Conservation (phyloP, 92 coral and sea anemone genomes). For the Epizoanthus scotinus region DNA sequence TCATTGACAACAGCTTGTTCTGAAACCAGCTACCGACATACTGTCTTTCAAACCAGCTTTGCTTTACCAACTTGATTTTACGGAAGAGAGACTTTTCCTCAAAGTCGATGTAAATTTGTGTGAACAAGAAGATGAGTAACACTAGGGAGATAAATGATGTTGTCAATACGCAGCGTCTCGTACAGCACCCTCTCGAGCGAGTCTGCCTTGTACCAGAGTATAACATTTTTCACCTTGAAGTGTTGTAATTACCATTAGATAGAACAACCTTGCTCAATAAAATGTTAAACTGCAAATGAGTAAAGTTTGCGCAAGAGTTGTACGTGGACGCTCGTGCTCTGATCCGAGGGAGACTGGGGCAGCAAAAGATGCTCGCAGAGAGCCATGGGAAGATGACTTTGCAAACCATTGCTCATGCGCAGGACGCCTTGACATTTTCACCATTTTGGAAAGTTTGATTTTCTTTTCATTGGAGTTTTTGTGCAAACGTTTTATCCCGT, state of each 20-base stretch:
- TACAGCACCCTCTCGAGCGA: slow-evolving; percentile 3
- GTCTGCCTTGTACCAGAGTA: background rate
- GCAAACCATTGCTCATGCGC: slow-evolving; percentile 22
- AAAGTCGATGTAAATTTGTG: slow-evolving; percentile 56
- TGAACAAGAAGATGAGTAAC: slow-evolving; percentile 21
- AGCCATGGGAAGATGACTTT: slow-evolving; percentile 36
- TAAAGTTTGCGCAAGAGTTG: no score
- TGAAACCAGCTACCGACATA: slow-evolving; percentile 65
- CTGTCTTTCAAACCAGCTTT: slow-evolving; percentile 58
- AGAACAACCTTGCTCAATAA: background rate
- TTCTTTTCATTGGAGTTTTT: background rate
- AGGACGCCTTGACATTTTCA: background rate
- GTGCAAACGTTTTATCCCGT: background rate
- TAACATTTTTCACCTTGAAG: background rate
- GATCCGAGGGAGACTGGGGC: no score
- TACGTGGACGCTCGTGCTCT: no score
- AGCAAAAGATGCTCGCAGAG: background rate
- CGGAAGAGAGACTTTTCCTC: slow-evolving; percentile 61
- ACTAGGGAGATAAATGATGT: background rate
- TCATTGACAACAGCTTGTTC: slow-evolving; percentile 46
- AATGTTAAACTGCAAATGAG: no score
- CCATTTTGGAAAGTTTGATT: slow-evolving; percentile 6
- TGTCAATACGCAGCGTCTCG: slow-evolving; percentile 34
- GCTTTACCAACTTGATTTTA: slow-evolving; percentile 56
- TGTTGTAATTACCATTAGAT: background rate